These are phyloP conservation scores for Urosaurus nigricauda DNA, from an alignment of 2,797 vertebrate genomes.

Conservation along the genomic window DNA sequence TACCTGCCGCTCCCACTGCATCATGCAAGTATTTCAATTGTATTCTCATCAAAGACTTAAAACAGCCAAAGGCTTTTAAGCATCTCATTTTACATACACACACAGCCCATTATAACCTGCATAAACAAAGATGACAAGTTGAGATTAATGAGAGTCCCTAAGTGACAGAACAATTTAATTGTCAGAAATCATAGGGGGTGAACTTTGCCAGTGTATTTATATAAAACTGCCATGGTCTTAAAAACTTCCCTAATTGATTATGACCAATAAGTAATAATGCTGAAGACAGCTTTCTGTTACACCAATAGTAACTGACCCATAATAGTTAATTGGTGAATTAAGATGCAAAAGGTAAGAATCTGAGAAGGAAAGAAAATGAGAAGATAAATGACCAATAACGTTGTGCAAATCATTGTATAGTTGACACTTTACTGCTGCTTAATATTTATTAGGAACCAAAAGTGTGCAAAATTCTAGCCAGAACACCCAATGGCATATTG, in stretches of 20 bases:
- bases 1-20: constrained; percentile 28
- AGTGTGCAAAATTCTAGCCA: background rate
- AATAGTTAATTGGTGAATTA: constrained; percentile 58
- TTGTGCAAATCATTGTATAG: constrained; percentile 63
- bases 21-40: constrained; percentile 73
- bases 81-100: constrained; percentile 83
- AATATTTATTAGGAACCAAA: background rate
- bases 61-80: constrained; percentile 79
- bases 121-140: constrained; percentile 99
- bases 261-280: constrained; percentile 92
- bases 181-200: constrained; percentile 92
- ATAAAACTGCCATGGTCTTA: constrained; percentile 86
- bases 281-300: constrained; percentile 79
- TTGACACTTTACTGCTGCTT: constrained; percentile 50
- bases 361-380: constrained; percentile 66
- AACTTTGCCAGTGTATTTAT: constrained; percentile 93
- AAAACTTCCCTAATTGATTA: constrained; percentile 94
- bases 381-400: constrained; percentile 75
- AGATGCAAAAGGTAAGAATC: constrained; percentile 69
- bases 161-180: constrained; percentile 97
- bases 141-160: constrained; percentile 97
- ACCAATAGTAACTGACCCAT: constrained; percentile 78
- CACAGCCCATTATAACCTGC: constrained; percentile 88
- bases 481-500: background rate
- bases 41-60: constrained; percentile 82